These are phyloP conservation scores for Chironomus riparius DNA, from an alignment of 2,888 invertebrate species.

Conservation along the genomic window DNA sequence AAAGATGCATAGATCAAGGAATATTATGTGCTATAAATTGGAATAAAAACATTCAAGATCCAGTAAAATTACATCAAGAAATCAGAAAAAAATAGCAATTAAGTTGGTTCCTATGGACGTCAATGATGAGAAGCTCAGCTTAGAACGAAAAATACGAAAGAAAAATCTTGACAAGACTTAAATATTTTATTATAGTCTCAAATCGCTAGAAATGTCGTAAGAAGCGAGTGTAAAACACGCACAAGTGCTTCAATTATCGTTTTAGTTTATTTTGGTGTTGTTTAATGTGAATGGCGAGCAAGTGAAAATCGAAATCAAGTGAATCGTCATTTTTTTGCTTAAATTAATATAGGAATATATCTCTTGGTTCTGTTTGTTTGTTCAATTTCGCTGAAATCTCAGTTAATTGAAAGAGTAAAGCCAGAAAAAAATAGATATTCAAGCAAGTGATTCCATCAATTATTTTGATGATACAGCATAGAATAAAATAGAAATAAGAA, in stretches of 20 bases:
- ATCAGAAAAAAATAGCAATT: no score
- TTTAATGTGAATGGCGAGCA: neutral
- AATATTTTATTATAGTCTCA: neutral
- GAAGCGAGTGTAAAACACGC: neutral
- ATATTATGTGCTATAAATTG: no score
- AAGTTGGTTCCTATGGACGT: no score
- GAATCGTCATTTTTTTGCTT: conserved; percentile 12
- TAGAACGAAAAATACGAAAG: neutral
- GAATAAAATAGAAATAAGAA: neutral
- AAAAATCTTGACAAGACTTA: neutral
- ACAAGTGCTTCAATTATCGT: conserved; percentile 13
- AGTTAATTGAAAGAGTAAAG: neutral
- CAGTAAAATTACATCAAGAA: no score
- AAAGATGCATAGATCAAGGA: no score
- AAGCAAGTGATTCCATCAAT: neutral
- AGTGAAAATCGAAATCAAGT: neutral
- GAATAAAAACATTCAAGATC: no score
- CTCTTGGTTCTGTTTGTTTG: neutral
- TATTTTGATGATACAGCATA: neutral
- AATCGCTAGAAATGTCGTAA: conserved; percentile 4
- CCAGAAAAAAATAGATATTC: neutral
- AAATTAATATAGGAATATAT: neutral
- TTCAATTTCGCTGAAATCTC: neutral
- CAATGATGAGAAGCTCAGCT: no score
- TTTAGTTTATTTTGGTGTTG: conserved; percentile 14